These are phyloP conservation scores for Cotesia vestalis DNA, from an alignment of 1,140 invertebrate genomes.

Conservation along the genomic window DNA sequence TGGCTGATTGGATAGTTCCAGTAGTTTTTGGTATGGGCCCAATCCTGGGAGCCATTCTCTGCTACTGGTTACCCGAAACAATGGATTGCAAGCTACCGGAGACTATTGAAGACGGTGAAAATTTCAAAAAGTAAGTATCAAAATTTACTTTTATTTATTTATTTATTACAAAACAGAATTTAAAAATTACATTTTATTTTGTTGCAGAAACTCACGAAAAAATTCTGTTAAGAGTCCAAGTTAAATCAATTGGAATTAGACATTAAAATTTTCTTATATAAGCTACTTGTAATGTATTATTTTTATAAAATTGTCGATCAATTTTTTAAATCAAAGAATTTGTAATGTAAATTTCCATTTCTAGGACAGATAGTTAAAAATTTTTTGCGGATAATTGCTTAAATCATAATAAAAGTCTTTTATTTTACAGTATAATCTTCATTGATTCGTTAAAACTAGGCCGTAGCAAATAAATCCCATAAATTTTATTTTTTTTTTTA, in stretches of 20 bases:
- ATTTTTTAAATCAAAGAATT: too few relatives aligned
- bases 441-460: too few relatives aligned
- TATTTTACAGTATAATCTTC: too few relatives aligned
- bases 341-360: too few relatives aligned
- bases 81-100: constrained; percentile 70
- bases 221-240: not conserved
- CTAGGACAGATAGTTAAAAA: too few relatives aligned
- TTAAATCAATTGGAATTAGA: not conserved
- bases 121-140: constrained; percentile 62
- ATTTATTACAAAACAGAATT: not conserved
- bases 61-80: constrained; percentile 71
- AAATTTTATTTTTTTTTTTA: too few relatives aligned
- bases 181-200: not conserved
- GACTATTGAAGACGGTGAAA: constrained; percentile 69
- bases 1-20: constrained; percentile 62
- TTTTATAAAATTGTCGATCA: too few relatives aligned
- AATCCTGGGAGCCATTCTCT: constrained; percentile 65
- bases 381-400: too few relatives aligned
- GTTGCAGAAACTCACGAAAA: not conserved
- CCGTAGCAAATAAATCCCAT: too few relatives aligned
- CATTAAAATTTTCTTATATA: too few relatives aligned
- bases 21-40: constrained; percentile 68
- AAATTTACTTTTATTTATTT: not conserved
- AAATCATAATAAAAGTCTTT: too few relatives aligned
- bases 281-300: too few relatives aligned